Base-by-base conservation (phyloP, 2,888 invertebrate species). In the Polymixis lichenea region DNA sequence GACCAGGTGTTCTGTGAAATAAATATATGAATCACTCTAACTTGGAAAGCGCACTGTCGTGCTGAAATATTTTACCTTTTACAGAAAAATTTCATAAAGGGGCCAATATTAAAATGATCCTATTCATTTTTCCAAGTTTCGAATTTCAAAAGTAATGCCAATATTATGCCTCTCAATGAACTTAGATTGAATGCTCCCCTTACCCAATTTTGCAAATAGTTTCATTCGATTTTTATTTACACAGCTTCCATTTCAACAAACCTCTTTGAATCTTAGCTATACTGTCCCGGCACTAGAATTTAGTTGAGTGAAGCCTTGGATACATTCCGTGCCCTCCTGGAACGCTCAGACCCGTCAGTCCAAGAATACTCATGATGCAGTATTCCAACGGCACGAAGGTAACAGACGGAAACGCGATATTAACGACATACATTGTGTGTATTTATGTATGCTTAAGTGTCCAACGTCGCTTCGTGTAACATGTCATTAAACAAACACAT, bases 311-410 rank as follows among this genome's bases (percentile, higher is more conserved):
- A 88, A 85, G 83, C 84, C 81, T 84, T 82, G 71, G 81, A 81
- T 77, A 72, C 82, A 79, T 80, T 84, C 76, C 78, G 76, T 85
- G 78, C 80, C 89, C 87, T 83, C 88, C 85, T 87, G 80, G 83
- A 82, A 85, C 82, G 81, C 86, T 82, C 87, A 88, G 92, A 88
- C 90, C 91, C 90, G 93, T 90, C 91, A 89, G 91, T 92, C 92
- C 91, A 93, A 92, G 95, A 92, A 93, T 94, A 94, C 95, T 93
- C 94, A 90, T 91, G 95, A 92, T 92, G 93, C 84, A 92, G 95
- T 95, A 93, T 95, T 94, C 96, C 96, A 95, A 91, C 95, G 92
- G 92, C 92, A 85, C 83, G 85, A 92, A 94, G 95, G 95, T 95
- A 95, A 95, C 92, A 92, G 82, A 89, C 90, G 90, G 89, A 90